Evolutionary conservation across 2,797 vertebrate genomes (phyloP).

Genomic region (Esox lucius): DNA sequence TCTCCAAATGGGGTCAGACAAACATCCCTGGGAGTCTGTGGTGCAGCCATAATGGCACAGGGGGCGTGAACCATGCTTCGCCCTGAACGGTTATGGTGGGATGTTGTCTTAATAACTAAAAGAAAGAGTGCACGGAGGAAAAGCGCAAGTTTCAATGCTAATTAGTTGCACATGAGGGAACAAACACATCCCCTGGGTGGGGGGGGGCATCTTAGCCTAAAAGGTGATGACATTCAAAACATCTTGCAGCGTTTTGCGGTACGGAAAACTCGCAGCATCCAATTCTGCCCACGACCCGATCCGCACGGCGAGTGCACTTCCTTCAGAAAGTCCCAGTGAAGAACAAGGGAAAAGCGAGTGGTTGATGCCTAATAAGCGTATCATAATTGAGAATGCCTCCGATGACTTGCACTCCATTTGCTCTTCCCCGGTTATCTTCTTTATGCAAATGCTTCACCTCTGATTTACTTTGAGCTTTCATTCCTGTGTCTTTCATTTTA

Average conservation of each 20-base stretch:
- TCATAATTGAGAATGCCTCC: conserved; percentile 26
- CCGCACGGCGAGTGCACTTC: conserved; percentile 35
- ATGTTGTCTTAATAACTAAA: conserved; percentile 44
- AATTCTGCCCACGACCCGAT: conserved; percentile 51
- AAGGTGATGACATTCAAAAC: conserved; percentile 72
- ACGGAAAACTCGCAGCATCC: conserved; percentile 62
- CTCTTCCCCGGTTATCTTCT: conserved; percentile 39
- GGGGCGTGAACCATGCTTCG: conserved; percentile 55
- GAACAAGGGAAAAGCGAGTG: conserved; percentile 50
- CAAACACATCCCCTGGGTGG: conserved; percentile 46
- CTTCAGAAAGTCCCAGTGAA: conserved; percentile 42
- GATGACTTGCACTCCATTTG: conserved; percentile 31
- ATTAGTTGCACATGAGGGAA: conserved; percentile 66
- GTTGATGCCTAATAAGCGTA: conserved; percentile 40
- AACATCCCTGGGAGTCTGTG: conserved; percentile 36
- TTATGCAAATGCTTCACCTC: conserved; percentile 36
- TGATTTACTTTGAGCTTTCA: conserved; percentile 33
- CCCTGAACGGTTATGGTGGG: conserved; percentile 51
- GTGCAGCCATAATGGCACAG: conserved; percentile 30
- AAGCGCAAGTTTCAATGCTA: conserved; percentile 60
- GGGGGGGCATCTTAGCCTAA: conserved; percentile 43
- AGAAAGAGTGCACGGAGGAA: conserved; percentile 38
- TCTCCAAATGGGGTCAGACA: conserved; percentile 20
- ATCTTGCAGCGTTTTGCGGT: conserved; percentile 76
- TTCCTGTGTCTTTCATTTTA: conserved; percentile 19